Conservation (phyloP, 2,797 vertebrate species). For the Schizothorax lantsangensis region DNA sequence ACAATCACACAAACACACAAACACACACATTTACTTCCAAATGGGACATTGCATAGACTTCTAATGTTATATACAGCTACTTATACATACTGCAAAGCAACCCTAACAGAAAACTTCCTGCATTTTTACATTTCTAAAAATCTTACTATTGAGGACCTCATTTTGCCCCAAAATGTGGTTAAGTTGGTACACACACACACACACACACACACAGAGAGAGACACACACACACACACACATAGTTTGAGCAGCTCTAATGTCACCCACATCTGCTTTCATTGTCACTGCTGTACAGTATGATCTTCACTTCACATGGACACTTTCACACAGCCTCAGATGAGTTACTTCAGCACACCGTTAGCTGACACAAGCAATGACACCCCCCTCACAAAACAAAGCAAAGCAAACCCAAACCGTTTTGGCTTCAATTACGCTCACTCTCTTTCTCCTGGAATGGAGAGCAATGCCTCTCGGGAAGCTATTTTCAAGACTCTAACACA, state of each 20-base stretch:
- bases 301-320: background rate
- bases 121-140: background rate
- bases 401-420: background rate
- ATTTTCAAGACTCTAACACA: slow-evolving; percentile 64
- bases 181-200: background rate
- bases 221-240: background rate
- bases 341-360: background rate
- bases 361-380: background rate
- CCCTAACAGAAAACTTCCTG: background rate
- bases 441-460: background rate
- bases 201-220: slow-evolving; percentile 9
- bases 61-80: background rate
- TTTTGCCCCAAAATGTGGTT: background rate
- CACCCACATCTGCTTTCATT: background rate
- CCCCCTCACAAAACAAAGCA: background rate
- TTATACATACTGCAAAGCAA: background rate
- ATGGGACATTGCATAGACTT: background rate
- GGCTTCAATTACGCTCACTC: slow-evolving; percentile 1
- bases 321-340: background rate
- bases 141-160: background rate
- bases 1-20: background rate
- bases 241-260: background rate
- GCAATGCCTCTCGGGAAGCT: slow-evolving; percentile 52
- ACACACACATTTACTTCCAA: background rate
- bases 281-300: background rate